Base-by-base conservation (phyloP, 2,888 invertebrate genomes). In the Xanthia togata region DNA sequence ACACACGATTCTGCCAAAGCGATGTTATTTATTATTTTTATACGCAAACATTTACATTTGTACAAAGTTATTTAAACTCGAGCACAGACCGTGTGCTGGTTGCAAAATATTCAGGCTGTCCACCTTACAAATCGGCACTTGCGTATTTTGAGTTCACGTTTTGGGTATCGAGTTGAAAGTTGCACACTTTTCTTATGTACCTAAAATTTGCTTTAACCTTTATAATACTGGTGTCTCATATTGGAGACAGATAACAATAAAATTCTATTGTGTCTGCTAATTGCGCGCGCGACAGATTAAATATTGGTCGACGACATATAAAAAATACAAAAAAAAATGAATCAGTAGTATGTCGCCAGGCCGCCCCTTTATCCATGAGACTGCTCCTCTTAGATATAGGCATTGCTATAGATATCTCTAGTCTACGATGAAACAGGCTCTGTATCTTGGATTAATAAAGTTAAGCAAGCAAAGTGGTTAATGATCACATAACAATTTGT, bases 131-230 rank as follows among this genome's bases (percentile, higher is more conserved):
- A 87, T 83, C 76, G 81, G 83, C 83, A 76, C 86, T 92, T 95
- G 95, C 94, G 91, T 96, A 95, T 94, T 96, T 95, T 95, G 94
- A 92, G 94, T 94, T 93, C 95, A 95, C 94, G 95, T 94, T 96
- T 93, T 94, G 94, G 93, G 94, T 91, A 84, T 90, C 89, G 89
- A 94, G 95, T 96, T 95, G 93, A 93, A 93, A 93, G 90, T 94
- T 96, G 96, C 97, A 96, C 96, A 96, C 95, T 93, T 95, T 96
- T 94, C 91, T 94, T 93, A 94, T 93, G 53, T 53, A 92, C 90
- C 93, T 93, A 87, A 87, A 80, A 89, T 88, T 90, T 92, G 91
- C 92, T 93, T 92, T 86, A n/a, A n/a, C n/a, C n/a, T n/a, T n/a
- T n/a, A n/a, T n/a, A n/a, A n/a, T n/a, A n/a, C n/a, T n/a, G n/a